Evolutionary conservation across 2,797 vertebrate species (phyloP).

Genomic region (Eospalax fontanierii): DNA sequence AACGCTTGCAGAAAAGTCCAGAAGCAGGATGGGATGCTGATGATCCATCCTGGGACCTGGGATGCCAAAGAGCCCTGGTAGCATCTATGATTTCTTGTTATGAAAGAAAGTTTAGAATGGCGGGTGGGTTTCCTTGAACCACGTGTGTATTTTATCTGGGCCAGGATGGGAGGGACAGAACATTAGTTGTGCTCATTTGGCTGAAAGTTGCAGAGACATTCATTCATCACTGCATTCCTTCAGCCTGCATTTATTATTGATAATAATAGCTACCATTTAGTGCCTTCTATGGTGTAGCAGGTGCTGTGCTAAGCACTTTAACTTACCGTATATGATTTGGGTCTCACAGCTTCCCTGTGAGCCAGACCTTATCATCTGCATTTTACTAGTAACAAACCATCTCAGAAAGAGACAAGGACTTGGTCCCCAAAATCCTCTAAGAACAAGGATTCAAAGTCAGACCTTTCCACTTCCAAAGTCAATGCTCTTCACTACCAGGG

Average conservation of each 20-base stretch:
- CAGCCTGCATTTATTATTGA: constrained; percentile 76
- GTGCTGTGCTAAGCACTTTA: constrained; percentile 49
- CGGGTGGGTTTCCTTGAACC: constrained; percentile 15
- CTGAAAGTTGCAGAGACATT: constrained; percentile 27
- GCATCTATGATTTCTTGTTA: constrained; percentile 34
- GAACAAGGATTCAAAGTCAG: constrained; percentile 5
- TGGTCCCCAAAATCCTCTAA: neutral
- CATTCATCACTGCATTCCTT: constrained; percentile 51
- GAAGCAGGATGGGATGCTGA: constrained; percentile 61
- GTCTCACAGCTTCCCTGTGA: neutral
- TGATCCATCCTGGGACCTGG: neutral
- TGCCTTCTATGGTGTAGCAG: neutral
- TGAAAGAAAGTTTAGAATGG: neutral
- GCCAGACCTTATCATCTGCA: neutral
- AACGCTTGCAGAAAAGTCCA: neutral
- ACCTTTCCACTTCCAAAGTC: neutral
- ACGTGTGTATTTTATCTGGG: constrained; percentile 36
- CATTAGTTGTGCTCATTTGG: constrained; percentile 5
- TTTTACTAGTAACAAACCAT: neutral
- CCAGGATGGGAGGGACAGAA: neutral
- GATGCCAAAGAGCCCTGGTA: neutral
- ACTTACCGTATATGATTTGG: neutral
- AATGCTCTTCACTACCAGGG: neutral
- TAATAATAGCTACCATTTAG: constrained; percentile 51
- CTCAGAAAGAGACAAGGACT: neutral